Evolutionary conservation across 1,140 invertebrate genomes (phyloP).

Genomic region (Monomorium pharaonis): DNA sequence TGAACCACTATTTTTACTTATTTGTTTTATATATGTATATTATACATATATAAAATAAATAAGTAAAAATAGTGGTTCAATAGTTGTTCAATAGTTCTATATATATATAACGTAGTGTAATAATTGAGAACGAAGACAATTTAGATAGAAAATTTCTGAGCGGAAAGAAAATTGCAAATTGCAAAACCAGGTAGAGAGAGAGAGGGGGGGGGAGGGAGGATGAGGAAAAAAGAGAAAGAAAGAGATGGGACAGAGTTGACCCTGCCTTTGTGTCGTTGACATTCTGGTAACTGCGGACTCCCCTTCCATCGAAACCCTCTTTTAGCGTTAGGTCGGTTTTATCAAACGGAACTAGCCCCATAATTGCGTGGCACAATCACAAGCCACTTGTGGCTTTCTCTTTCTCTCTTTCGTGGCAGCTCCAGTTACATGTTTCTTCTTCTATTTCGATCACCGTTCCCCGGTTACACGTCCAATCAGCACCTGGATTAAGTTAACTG

Average conservation of each 20-base stretch:
- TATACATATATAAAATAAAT: too few relatives aligned
- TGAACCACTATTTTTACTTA: neutral
- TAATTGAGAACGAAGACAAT: neutral
- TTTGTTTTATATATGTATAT: too few relatives aligned
- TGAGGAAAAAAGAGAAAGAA: neutral
- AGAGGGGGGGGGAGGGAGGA: neutral
- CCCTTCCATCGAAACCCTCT: conserved; percentile 39
- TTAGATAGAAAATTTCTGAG: conserved; percentile 26
- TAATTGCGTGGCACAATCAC: conserved; percentile 76
- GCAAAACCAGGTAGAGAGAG: neutral
- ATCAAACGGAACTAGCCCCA: conserved; percentile 70
- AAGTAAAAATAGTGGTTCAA: neutral
- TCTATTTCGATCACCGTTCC: neutral
- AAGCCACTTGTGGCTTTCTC: conserved; percentile 7
- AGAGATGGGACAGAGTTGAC: neutral
- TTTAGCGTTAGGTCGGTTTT: conserved; percentile 64
- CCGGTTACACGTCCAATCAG: conserved; percentile 50
- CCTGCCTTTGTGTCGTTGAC: conserved; percentile 66
- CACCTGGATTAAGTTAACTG: conserved; percentile 67
- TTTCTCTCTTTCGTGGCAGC: neutral
- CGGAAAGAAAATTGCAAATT: conserved; percentile 22
- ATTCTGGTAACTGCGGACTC: conserved; percentile 63
- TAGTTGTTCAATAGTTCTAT: neutral
- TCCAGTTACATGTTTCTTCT: conserved; percentile 48
- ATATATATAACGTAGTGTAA: neutral